Percentiles rank a stretch among this genome's conserved stretches.
Evolutionary conservation across 2,113 vertebrate species (phyloP).

Genomic region (Eptesicus fuscus): DNA sequence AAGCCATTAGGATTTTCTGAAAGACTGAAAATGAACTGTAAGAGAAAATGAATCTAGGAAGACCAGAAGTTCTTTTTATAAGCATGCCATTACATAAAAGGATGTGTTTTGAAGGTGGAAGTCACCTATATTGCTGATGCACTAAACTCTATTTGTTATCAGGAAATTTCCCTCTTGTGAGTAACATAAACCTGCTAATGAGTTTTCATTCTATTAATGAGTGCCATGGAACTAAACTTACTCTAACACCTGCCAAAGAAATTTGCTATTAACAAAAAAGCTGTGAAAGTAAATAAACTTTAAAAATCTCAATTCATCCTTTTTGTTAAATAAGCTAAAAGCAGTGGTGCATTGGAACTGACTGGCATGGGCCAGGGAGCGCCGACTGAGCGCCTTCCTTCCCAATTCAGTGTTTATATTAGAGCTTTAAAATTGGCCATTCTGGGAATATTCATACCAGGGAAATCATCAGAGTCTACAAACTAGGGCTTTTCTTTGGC

Average conservation of each 20-base stretch:
- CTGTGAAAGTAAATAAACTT: slow-evolving; percentile 55
- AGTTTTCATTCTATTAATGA: slow-evolving; percentile 57
- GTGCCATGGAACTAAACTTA: slow-evolving; percentile 21
- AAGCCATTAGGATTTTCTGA: not conserved
- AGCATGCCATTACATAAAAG: not conserved
- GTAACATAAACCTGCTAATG: slow-evolving; percentile 57
- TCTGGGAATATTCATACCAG: not conserved
- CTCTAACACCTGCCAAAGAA: slow-evolving; percentile 59
- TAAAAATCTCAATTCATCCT: not conserved
- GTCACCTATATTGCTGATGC: not conserved
- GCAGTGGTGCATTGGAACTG: accelerated
- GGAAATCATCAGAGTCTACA: not conserved
- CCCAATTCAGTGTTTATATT: not conserved
- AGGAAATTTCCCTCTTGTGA: slow-evolving; percentile 25
- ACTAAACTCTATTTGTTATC: slow-evolving; percentile 41
- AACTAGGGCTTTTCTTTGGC: not conserved
- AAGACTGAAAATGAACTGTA: not conserved
- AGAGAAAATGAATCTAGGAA: not conserved
- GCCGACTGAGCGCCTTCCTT: accelerated
- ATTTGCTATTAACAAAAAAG: slow-evolving; percentile 44
- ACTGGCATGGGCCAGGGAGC: not conserved
- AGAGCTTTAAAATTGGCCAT: not conserved
- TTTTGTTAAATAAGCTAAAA: slow-evolving; percentile 16
- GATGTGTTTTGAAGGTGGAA: not conserved
- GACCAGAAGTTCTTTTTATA: not conserved